Base-by-base conservation (phyloP, 2,113 vertebrate species). In the Caranx ignobilis region DNA sequence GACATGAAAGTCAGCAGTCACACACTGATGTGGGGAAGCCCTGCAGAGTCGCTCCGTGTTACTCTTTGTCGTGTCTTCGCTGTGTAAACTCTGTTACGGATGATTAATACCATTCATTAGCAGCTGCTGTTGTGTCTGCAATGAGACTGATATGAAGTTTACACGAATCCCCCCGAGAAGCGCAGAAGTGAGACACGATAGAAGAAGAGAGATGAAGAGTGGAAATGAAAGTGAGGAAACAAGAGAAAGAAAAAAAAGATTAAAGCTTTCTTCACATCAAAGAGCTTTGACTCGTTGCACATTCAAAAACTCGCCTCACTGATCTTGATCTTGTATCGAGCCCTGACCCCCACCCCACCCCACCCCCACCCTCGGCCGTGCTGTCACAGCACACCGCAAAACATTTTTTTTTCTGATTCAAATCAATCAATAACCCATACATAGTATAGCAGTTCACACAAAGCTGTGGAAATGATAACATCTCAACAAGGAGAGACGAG, bases 261-360 rank as follows among this genome's bases (percentile, higher is more conserved):
- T 50, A 87, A 85, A 87, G 80, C 71, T 45, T 47, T 31, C 34
- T 63, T 73, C 18, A 43, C 59, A 75, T 88, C 72, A 88, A 86
- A 86, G 86, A 77, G 71, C n/a, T 81, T 81, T 2, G 18, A 16
- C 66, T 77, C 6, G 48, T 70, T 39, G 50, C 52, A 26, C 52
- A 35, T 15, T 32, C 48, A 19, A 50, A 50, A 75, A 68, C 66
- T 54, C 6, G 3, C 61, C 45, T 37, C 67, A 11, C 69, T 79
- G 43, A 78, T 81, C 16, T 47, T 52, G 43, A 78, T 81, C 16
- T 54, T 52, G 39, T 64, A 64, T 66, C 8, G 31, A 61, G 26
- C 64, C 65, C 21, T 62, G 70, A 72, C 74, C 70, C 32, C n/a
- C n/a, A n/a, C n/a, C n/a, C n/a, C n/a, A n/a, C n/a, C 13, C 2